Conservation (phyloP, 1,140 invertebrate species). For the Liolophura sinensis region DNA sequence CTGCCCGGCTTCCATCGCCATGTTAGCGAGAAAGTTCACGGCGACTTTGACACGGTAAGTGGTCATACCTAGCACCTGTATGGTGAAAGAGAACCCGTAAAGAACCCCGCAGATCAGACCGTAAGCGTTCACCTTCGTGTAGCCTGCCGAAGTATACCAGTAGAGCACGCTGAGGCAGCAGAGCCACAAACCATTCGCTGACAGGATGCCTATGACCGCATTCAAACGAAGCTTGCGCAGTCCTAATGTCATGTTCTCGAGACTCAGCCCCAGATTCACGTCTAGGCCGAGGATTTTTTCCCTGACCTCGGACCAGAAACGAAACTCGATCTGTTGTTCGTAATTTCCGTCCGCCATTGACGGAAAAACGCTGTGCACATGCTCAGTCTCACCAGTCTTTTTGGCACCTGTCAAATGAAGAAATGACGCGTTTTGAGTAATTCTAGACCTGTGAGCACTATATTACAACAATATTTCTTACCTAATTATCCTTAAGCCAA, state of each 20-base stretch:
- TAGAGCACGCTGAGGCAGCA: conserved; percentile 22
- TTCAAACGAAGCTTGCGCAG: conserved; percentile 19
- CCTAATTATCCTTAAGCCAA: no score
- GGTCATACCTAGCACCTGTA: conserved; percentile 36
- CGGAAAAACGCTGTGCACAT: background rate
- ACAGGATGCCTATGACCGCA: conserved; percentile 13
- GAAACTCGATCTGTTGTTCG: conserved; percentile 12
- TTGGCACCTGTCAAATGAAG: background rate
- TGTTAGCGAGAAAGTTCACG: background rate
- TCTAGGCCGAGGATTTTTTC: conserved; percentile 19
- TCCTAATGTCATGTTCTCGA: conserved; percentile 16
- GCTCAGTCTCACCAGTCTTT: background rate
- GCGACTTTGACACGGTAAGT: conserved; percentile 24
- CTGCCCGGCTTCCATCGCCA: no score
- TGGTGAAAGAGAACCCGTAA: conserved; percentile 26
- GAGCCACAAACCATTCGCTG: conserved; percentile 28
- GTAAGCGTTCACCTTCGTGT: conserved; percentile 20
- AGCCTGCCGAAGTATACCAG: conserved; percentile 7
- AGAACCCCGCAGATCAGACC: conserved; percentile 21
- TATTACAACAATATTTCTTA: no score
- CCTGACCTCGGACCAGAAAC: conserved; percentile 26
- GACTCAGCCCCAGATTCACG: conserved; percentile 18
- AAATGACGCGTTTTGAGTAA: no score
- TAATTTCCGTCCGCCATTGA: background rate
- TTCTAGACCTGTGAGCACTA: no score